phyloP scores from a whole-genome alignment of 2,113 vertebrate species.

The Lepidiolamprologus cunningtoni region DNA sequence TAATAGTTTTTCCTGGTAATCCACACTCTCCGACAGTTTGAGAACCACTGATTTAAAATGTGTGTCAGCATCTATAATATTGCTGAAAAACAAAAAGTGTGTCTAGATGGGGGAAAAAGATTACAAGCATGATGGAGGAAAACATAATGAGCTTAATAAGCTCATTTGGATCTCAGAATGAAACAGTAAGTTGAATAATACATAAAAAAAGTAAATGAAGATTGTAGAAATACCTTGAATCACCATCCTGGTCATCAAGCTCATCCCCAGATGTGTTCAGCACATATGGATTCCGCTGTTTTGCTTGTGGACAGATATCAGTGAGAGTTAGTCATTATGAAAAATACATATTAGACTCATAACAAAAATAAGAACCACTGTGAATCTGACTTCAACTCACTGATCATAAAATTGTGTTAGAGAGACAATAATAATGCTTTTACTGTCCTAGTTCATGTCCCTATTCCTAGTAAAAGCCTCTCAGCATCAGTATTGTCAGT shows the following conservation, averaged over 20 bases:
- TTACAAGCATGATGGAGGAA: not conserved
- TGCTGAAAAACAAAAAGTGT: not conserved
- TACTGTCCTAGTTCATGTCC: not conserved
- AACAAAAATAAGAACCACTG: not conserved
- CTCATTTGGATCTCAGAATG: not conserved
- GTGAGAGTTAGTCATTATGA: not conserved
- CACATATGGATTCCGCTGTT: conserved; percentile 86
- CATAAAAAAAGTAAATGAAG: not conserved
- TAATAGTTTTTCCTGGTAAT: not conserved
- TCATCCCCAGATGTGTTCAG: conserved; percentile 79
- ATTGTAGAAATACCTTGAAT: conserved; percentile 79
- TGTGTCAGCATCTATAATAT: not conserved
- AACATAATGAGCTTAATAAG: not conserved
- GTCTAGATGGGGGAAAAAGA: not conserved
- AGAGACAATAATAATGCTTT: not conserved
- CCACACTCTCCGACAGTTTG: not conserved
- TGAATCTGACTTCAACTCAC: not conserved
- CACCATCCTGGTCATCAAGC: conserved; percentile 88
- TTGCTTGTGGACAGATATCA: conserved; percentile 67
- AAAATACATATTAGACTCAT: not conserved
- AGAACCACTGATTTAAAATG: not conserved
- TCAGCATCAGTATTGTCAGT: not conserved
- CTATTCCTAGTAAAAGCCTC: not conserved
- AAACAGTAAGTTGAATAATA: not conserved
- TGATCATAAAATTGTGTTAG: not conserved